Conservation (phyloP, 1,140 invertebrate species). For the Drosophila elegans region DNA sequence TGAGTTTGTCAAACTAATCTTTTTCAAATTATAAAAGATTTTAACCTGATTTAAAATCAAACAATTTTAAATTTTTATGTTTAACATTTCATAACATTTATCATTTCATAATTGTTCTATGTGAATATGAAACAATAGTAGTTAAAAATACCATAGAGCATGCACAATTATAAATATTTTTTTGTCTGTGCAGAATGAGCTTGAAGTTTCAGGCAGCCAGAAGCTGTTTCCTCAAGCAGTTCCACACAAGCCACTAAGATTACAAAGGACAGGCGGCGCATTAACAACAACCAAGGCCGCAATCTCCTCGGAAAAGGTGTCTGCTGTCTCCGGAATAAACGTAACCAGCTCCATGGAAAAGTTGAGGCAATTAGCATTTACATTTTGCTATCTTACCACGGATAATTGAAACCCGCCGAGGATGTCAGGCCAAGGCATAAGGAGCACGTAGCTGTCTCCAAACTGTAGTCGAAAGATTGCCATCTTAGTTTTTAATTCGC, state of each 20-base stretch:
- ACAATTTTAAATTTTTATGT: not conserved
- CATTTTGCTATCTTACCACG: conserved; percentile 60
- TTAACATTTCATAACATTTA: too few species aligned
- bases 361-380: conserved; percentile 73
- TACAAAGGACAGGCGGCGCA: conserved; percentile 47
- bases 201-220: conserved; percentile 48
- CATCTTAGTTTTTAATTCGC: conserved; percentile 72
- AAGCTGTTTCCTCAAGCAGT: conserved; percentile 57
- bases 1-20: not conserved
- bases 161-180: not conserved
- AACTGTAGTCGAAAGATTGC: conserved; percentile 51
- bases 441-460: conserved; percentile 67
- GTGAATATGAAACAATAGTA: too few species aligned
- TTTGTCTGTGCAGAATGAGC: conserved; percentile 7
- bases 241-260: conserved; percentile 49
- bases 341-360: conserved; percentile 5
- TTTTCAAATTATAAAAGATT: too few species aligned
- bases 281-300: conserved; percentile 63
- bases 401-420: conserved; percentile 60
- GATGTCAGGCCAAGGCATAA: conserved; percentile 54
- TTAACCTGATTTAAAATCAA: too few species aligned
- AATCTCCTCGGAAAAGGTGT: conserved; percentile 70
- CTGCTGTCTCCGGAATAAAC: conserved; percentile 63
- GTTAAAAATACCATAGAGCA: too few species aligned
- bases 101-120: too few species aligned